Base-by-base conservation (phyloP, 2,113 vertebrate genomes). In the Notechis scutatus region DNA sequence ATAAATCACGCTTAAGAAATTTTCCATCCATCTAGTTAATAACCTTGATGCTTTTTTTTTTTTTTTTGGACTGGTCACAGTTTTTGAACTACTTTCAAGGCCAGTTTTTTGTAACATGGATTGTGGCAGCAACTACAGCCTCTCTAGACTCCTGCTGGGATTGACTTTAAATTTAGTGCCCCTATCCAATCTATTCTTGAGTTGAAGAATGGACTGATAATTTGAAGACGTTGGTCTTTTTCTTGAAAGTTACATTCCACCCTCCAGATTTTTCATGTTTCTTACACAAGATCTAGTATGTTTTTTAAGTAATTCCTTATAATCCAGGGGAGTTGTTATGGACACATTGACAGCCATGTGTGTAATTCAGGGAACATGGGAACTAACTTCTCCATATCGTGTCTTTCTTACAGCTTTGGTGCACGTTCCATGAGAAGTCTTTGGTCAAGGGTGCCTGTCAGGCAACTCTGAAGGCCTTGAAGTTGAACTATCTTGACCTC, bases 401-500 rank as follows among this genome's bases (percentile, higher is more conserved):
- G 24, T 64, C 91, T 92, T 54, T 64, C 95, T 47, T 89, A 18
- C 93, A 99, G 99, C 98, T 99, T 47, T 99, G 99, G 99, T 98
- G 97, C 93, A 99, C 98, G 0, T 99, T 98, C 95, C 99, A 99
- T 10, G 97, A 98, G 1, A 99, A 99, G 91, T 90, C 96, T 64
- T 26, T 97, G 94, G 98, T 99, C 93, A 98, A 98, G 45, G 94
- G 95, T 45, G 98, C 94, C 29, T 99, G 98, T 95, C 97, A 98
- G 97, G 98, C 98, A 96, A 99, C 99, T 0, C 98, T 99, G 10
- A 93, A 96, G 2, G 97, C 97, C 94, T 97, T 99, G 81, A 98
- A 98, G 92, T 95, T 99, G 96, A 98, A 98, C 94, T 99, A 99
- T 96, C 92, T 99, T 92, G 99, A 99, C 93, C 98, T 99, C 50